Evolutionary conservation across 2,797 vertebrate species (phyloP).

Genomic region (Hyperoplus lanceolatus): DNA sequence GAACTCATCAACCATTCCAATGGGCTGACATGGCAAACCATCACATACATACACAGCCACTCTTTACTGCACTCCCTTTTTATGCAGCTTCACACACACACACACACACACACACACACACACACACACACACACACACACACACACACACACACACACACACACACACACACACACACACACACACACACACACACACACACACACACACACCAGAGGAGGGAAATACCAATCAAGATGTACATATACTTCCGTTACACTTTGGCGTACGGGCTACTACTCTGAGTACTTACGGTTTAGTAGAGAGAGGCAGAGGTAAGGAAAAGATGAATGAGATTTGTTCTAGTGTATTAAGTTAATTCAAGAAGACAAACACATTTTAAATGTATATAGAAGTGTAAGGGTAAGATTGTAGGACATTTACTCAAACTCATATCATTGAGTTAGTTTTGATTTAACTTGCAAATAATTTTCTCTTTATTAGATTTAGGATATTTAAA

Average conservation of each 20-base stretch:
- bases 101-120: too few species aligned
- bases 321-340: not conserved
- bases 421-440: too few species aligned
- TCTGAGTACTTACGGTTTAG: not conserved
- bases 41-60: constrained; percentile 28
- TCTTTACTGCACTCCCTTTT: constrained; percentile 29
- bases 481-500: constrained; percentile 15
- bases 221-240: constrained; percentile 2
- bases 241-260: constrained; percentile 14
- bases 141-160: too few species aligned
- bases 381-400: not conserved
- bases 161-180: too few species aligned
- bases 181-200: too few species aligned
- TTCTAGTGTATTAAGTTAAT: not conserved
- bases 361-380: not conserved
- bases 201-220: not conserved
- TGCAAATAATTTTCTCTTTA: not conserved
- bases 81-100: constrained; percentile 16
- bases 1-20: constrained; percentile 89
- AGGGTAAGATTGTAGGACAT: not conserved
- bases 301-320: not conserved
- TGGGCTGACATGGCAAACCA: constrained; percentile 60
- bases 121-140: too few species aligned
- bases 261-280: constrained; percentile 5
- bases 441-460: not conserved